Percentiles rank a stretch among this genome's conserved stretches.
Conservation (phyloP, 2,797 vertebrate genomes). For the Rhynchonycteris naso region DNA sequence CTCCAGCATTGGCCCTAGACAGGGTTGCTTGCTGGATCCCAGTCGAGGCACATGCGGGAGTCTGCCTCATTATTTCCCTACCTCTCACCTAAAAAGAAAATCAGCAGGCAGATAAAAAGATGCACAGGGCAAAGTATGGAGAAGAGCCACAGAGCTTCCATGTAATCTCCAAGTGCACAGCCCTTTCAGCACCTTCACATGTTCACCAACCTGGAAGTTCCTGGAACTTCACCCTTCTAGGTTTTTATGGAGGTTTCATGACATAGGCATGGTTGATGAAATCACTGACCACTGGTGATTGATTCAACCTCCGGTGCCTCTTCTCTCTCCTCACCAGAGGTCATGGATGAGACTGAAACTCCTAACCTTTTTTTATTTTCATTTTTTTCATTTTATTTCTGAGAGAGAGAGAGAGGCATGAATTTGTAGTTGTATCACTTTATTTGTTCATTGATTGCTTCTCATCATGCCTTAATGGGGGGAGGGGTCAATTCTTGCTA, state of each 20-base stretch:
- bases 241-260: not conserved
- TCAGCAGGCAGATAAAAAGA: too few relatives aligned
- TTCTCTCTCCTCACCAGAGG: not conserved
- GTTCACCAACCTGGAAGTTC: not conserved
- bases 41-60: too few relatives aligned
- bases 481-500: too few relatives aligned
- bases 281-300: not conserved
- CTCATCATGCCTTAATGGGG: too few relatives aligned
- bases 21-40: too few relatives aligned
- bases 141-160: not conserved
- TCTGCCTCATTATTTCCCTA: too few relatives aligned
- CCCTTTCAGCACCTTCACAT: not conserved
- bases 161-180: accelerated
- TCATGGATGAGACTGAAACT: not conserved
- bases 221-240: not conserved
- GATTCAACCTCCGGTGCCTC: not conserved
- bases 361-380: not conserved
- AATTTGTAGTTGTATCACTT: too few relatives aligned
- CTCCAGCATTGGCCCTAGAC: too few relatives aligned
- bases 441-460: too few relatives aligned
- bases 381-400: too few relatives aligned
- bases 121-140: accelerated
- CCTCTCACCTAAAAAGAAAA: too few relatives aligned
- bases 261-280: not conserved
- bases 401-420: too few relatives aligned